Percentiles rank a stretch among this genome's conserved stretches.
phyloP scores from a whole-genome alignment of 2,797 vertebrate genomes.

The Heteromormyrus szaboi region DNA sequence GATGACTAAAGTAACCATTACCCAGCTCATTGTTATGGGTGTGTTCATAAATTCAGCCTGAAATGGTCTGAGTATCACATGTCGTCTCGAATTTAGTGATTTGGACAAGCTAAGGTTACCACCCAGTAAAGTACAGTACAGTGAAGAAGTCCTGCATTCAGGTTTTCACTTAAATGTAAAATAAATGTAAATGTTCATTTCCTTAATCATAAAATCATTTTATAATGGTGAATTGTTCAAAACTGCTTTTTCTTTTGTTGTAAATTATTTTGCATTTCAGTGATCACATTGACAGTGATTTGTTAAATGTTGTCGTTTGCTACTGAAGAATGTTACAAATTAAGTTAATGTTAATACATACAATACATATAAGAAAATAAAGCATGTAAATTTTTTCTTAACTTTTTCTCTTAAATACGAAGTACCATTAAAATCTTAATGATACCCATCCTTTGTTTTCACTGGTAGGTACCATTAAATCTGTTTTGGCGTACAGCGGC shows the following conservation, averaged over 20 bases:
- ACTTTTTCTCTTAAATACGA: not conserved
- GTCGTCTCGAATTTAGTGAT: not conserved
- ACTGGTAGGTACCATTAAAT: not conserved
- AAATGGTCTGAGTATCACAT: not conserved
- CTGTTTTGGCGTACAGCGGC: not conserved
- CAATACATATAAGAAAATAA: not conserved
- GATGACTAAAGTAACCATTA: not conserved
- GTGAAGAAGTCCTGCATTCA: not conserved
- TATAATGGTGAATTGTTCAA: not conserved
- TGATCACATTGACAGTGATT: not conserved
- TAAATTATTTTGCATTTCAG: not conserved
- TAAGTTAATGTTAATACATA: not conserved
- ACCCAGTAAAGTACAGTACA: not conserved
- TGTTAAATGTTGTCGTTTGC: not conserved
- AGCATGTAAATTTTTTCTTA: not conserved
- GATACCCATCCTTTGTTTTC: not conserved
- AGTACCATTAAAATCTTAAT: not conserved
- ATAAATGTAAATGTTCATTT: not conserved
- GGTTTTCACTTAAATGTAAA: not conserved
- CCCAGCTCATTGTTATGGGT: not conserved
- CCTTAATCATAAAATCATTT: not conserved
- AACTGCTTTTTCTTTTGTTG: not conserved
- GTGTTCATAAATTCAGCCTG: not conserved
- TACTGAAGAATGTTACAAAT: not conserved
- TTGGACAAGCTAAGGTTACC: not conserved